phyloP scores from a whole-genome alignment of 2,888 invertebrate genomes.

The Harpalus rubripes region DNA sequence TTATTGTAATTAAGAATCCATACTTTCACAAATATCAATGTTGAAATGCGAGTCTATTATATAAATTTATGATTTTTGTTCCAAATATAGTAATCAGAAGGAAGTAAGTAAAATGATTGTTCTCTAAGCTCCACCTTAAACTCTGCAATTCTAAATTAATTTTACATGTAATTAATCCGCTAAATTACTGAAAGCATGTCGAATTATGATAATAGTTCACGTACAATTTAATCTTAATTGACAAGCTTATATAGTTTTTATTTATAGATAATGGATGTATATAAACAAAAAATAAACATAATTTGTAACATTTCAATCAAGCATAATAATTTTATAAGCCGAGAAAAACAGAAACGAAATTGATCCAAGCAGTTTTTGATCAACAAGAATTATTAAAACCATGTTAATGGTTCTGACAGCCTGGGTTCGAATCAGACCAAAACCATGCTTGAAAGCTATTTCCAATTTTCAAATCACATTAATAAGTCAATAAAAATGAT shows the following conservation, averaged over 20 bases:
- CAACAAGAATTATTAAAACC: too few relatives aligned
- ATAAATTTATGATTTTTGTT: not conserved
- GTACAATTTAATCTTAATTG: conserved; percentile 46
- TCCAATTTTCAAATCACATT: too few relatives aligned
- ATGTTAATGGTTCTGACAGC: too few relatives aligned
- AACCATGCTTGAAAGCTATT: too few relatives aligned
- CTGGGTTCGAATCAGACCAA: too few relatives aligned
- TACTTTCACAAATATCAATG: not conserved
- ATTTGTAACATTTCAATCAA: conserved; percentile 31
- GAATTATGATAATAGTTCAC: conserved; percentile 45
- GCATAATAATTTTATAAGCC: not conserved
- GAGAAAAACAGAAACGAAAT: not conserved
- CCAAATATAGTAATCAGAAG: conserved; percentile 2
- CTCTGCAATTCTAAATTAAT: conserved; percentile 44
- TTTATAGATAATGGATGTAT: not conserved
- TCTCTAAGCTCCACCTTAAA: conserved; percentile 3
- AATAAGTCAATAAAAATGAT: too few relatives aligned
- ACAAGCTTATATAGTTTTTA: conserved; percentile 36
- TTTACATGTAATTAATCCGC: conserved; percentile 49
- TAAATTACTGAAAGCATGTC: conserved; percentile 50
- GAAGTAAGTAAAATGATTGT: not conserved
- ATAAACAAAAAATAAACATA: conserved; percentile 3
- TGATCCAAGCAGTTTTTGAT: too few relatives aligned
- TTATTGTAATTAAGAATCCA: not conserved
- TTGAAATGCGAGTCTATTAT: not conserved